Conservation (phyloP, 2,797 vertebrate genomes). For the Scomberomorus guttatus region DNA sequence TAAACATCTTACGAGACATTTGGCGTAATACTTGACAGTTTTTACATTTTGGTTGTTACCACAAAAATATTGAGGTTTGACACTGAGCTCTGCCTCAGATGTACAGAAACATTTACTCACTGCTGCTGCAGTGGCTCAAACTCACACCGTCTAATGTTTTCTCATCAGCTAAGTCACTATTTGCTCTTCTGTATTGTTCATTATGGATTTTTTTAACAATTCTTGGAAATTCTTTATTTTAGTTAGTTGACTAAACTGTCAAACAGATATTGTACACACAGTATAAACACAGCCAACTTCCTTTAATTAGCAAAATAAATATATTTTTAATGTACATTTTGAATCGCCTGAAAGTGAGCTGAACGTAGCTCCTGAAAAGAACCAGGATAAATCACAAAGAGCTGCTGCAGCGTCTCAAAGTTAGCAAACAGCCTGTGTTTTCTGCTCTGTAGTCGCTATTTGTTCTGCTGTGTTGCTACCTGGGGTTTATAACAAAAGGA, state of each 20-base stretch:
- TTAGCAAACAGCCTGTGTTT: constrained; percentile 20
- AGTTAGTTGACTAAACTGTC: background rate
- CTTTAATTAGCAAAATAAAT: background rate
- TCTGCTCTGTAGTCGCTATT: constrained; percentile 53
- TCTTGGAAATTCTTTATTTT: background rate
- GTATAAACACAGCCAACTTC: too few relatives aligned
- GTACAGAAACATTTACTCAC: background rate
- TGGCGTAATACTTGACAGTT: background rate
- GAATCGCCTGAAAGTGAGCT: background rate
- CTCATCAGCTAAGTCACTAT: constrained; percentile 26
- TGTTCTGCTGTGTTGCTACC: constrained; percentile 51
- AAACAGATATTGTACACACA: too few relatives aligned
- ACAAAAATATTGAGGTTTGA: too few relatives aligned
- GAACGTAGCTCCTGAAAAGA: background rate
- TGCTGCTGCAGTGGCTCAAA: constrained; percentile 9
- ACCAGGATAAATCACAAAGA: background rate
- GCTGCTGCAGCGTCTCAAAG: constrained; percentile 8
- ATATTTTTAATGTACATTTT: background rate
- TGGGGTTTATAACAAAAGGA: constrained; percentile 39
- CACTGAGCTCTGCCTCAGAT: background rate
- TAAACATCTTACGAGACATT: background rate
- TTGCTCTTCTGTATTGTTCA: constrained; percentile 27
- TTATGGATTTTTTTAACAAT: constrained; percentile 15
- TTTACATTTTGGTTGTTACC: background rate
- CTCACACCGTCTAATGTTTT: constrained; percentile 8